Conservation (phyloP, 2,888 invertebrate species). For the Drosophila mettleri region DNA sequence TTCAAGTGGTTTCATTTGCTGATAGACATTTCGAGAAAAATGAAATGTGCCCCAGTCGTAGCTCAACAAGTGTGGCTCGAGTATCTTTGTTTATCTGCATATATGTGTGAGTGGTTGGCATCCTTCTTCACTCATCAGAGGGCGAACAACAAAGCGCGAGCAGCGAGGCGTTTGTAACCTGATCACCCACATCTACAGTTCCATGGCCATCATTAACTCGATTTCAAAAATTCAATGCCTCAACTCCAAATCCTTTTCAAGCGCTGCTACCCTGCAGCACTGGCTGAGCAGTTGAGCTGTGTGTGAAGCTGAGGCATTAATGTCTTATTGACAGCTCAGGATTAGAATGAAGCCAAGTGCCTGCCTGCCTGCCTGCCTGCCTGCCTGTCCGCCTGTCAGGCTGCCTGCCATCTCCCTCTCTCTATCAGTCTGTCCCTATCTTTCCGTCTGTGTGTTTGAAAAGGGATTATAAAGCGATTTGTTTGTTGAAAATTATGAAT, state of each 20-base stretch:
- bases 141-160: constrained; percentile 40
- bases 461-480: constrained; percentile 79
- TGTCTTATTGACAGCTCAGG: constrained; percentile 77
- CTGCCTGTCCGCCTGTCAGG: not conserved
- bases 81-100: constrained; percentile 14
- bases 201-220: constrained; percentile 24
- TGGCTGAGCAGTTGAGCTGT: constrained; percentile 49
- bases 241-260: constrained; percentile 42
- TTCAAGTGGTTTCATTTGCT: constrained; percentile 35
- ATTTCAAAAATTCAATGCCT: constrained; percentile 19
- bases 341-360: constrained; percentile 73
- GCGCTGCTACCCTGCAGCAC: constrained; percentile 14
- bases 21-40: constrained; percentile 20
- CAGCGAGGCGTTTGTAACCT: constrained; percentile 58
- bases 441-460: constrained; percentile 60
- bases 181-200: constrained; percentile 55
- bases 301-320: constrained; percentile 68
- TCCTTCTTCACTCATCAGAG: constrained; percentile 71
- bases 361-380: constrained; percentile 26
- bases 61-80: constrained; percentile 56
- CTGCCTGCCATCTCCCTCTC: not conserved
- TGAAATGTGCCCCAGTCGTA: constrained; percentile 7
- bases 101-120: constrained; percentile 35
- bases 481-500: constrained; percentile 77
- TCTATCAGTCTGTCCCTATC: constrained; percentile 2